These are phyloP conservation scores for Heterodera carotae DNA, from an alignment of 1,140 invertebrate genomes.

Conservation along the genomic window DNA sequence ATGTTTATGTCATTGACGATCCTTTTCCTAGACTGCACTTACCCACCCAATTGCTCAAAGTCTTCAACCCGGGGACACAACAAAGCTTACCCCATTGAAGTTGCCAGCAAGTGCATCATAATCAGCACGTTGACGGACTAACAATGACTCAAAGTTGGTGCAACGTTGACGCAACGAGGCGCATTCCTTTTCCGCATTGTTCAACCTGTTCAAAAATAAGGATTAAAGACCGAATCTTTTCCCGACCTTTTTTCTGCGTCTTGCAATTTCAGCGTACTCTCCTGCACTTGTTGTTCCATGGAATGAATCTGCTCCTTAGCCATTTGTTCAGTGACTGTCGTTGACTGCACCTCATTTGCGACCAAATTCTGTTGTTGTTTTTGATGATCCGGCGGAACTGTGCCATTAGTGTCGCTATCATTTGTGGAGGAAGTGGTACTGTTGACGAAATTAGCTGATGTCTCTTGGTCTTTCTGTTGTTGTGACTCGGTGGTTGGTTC, in stretches of 20 bases:
- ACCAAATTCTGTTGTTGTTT: slow-evolving; percentile 68
- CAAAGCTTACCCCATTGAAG: slow-evolving; percentile 19
- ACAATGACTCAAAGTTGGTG: slow-evolving; percentile 37
- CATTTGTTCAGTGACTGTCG: slow-evolving; percentile 86
- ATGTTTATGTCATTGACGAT: no score
- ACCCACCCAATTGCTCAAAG: no score
- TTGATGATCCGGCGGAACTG: slow-evolving; percentile 6
- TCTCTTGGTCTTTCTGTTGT: slow-evolving; percentile 72
- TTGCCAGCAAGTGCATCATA: slow-evolving; percentile 36
- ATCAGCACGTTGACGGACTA: slow-evolving; percentile 32
- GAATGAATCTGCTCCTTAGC: slow-evolving; percentile 76
- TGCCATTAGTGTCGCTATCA: not conserved
- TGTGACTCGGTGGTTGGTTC: slow-evolving; percentile 86
- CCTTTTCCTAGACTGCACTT: no score
- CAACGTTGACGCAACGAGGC: slow-evolving; percentile 32
- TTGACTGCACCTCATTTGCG: slow-evolving; percentile 78
- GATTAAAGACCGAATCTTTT: no score
- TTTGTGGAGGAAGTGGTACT: slow-evolving; percentile 35
- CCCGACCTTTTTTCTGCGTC: slow-evolving; percentile 36
- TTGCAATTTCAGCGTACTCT: slow-evolving; percentile 41
- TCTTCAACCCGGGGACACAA: no score
- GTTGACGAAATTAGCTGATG: slow-evolving; percentile 38
- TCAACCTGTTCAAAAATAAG: slow-evolving; percentile 5
- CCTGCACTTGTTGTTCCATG: slow-evolving; percentile 40
- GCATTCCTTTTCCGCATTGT: slow-evolving; percentile 52